Base-by-base conservation (phyloP, 2,797 vertebrate genomes). In the Momotus momota region DNA sequence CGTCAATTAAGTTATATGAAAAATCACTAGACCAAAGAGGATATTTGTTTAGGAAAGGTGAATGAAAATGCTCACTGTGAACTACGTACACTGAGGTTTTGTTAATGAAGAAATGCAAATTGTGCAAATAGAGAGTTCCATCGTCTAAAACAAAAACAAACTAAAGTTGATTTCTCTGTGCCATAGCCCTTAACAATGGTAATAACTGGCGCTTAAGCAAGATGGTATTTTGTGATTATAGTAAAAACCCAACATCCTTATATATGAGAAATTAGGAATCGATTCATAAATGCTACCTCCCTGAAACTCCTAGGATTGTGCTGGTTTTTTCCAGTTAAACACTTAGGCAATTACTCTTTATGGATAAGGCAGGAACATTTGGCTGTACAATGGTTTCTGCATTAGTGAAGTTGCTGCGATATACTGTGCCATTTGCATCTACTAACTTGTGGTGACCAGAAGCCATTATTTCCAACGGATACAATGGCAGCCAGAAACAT, bases 401-500 rank as follows among this genome's bases (percentile, higher is more conserved):
- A 92, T 96, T 96, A 97, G 88, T 2, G 38, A 97, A 97, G 95
- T 86, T 96, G 94, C 97, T 96, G 85, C 23, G 35, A 82, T 88
- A 62, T n/a, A 83, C 94, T 88, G 83, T 72, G 91, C 95, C 95
- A 71, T 92, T 97, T 97, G 91, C 5, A 38, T n/a, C 55, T 48
- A 86, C 74, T 96, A 96, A 97, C 97, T 97, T 86, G 72, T 87
- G 88, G 82, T 97, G 97, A 97, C 96, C 94, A 80, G 93, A 94
- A 51, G 92, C 95, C 97, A 97, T 98, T 98, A 97, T 97, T 97
- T 97, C 94, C 86, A 75, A 48, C 15, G 25, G 83, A 97, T 93
- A 97, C 97, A 98, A 98, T 96, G 96, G 93, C 92, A 94, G 87
- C 88, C 57, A 95, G 96, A 96, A 98, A 90, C 94, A 96, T 97